These are phyloP conservation scores for Condylura cristata DNA, from an alignment of 2,113 vertebrate species.

Conservation along the genomic window DNA sequence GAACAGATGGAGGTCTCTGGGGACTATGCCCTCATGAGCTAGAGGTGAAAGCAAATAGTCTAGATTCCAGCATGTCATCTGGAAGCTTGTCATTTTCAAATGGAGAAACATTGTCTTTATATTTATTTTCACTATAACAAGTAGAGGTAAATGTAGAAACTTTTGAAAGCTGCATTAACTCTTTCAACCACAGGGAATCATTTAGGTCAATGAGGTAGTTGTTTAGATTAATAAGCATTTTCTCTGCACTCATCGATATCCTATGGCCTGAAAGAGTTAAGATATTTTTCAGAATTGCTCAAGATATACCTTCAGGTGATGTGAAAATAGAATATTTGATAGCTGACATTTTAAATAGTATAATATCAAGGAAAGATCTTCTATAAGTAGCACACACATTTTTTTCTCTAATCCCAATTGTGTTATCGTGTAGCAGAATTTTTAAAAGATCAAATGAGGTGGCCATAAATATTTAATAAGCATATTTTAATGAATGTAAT, in stretches of 20 bases:
- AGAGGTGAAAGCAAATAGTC: not conserved
- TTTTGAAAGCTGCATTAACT: slow-evolving; percentile 40
- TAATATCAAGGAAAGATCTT: not conserved
- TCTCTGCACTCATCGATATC: not conserved
- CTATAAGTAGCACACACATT: not conserved
- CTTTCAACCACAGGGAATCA: not conserved
- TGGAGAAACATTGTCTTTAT: not conserved
- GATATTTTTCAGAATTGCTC: not conserved
- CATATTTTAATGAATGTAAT: not conserved
- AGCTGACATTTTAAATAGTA: not conserved
- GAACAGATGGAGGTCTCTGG: not conserved
- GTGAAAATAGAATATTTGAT: not conserved
- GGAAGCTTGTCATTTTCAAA: slow-evolving; percentile 46
- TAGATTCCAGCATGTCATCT: not conserved
- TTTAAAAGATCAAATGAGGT: not conserved
- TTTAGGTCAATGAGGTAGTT: not conserved
- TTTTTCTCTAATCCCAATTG: not conserved
- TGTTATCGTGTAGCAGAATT: not conserved
- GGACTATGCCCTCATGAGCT: not conserved
- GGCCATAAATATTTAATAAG: slow-evolving; percentile 31
- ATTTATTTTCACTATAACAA: slow-evolving; percentile 23
- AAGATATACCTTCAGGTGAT: not conserved
- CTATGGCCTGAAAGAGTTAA: not conserved
- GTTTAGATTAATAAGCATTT: not conserved
- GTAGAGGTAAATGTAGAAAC: not conserved